These are phyloP conservation scores for Agelastica alni DNA, from an alignment of 2,888 invertebrate genomes.

Conservation along the genomic window DNA sequence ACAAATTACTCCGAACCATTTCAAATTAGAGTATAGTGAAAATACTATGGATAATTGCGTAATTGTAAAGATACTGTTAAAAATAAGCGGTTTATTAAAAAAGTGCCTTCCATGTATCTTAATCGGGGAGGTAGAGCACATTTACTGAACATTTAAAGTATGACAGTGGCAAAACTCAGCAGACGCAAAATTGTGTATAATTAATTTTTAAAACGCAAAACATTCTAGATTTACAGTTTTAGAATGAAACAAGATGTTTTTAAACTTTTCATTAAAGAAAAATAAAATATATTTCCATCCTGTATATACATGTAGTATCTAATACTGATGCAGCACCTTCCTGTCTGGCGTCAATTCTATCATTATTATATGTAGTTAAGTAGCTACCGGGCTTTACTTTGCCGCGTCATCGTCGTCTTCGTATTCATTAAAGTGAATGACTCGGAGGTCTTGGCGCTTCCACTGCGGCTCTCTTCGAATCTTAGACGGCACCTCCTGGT, in stretches of 20 bases:
- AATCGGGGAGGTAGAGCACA: too few species aligned
- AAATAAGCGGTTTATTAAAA: too few species aligned
- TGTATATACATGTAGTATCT: constrained; percentile 12
- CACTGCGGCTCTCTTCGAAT: constrained; percentile 20
- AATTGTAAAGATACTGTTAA: too few species aligned
- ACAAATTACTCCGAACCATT: too few species aligned
- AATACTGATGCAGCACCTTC: constrained; percentile 17
- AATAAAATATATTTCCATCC: background rate
- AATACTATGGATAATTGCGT: too few species aligned
- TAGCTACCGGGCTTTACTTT: constrained; percentile 56
- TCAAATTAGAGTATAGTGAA: too few species aligned
- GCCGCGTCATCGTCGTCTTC: constrained; percentile 50
- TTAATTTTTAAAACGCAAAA: too few species aligned
- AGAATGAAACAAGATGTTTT: background rate
- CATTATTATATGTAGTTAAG: constrained; percentile 54
- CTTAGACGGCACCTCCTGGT: constrained; percentile 21
- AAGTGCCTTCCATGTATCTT: too few species aligned
- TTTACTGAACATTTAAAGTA: too few species aligned
- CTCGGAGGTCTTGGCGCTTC: constrained; percentile 31
- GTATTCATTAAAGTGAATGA: constrained; percentile 56
- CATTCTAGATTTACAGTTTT: too few species aligned
- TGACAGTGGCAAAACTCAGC: too few species aligned
- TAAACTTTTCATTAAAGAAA: background rate
- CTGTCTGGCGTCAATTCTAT: constrained; percentile 53
- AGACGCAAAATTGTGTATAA: too few species aligned